Conservation (phyloP, 2,113 vertebrate genomes). For the Paradisaea rubra region DNA sequence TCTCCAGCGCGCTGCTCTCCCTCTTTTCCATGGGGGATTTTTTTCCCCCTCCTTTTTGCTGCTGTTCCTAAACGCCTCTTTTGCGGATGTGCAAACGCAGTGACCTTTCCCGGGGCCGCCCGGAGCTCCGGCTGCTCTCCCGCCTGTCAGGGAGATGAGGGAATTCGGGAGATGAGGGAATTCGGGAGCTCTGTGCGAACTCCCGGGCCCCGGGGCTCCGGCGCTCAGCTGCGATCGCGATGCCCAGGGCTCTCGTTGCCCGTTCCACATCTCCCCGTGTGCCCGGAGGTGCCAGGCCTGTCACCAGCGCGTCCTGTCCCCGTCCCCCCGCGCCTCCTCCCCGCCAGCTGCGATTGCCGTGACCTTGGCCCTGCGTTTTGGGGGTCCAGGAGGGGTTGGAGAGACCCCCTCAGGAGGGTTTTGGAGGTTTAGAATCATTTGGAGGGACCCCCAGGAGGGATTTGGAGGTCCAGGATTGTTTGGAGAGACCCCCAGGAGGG, state of each 20-base stretch:
- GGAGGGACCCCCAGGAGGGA: accelerated
- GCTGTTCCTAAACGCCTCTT: background rate
- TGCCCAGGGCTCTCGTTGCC: background rate
- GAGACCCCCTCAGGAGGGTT: no score
- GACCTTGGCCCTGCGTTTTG: background rate
- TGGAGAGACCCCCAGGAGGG: no score
- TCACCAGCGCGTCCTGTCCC: background rate
- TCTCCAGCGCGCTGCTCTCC: accelerated
- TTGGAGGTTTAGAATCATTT: accelerated
- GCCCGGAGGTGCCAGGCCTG: background rate
- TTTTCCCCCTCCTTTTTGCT: accelerated
- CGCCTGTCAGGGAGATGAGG: background rate
- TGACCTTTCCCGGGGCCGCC: background rate
- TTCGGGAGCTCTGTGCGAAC: background rate
- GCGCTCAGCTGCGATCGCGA: background rate
- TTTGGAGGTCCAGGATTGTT: accelerated
- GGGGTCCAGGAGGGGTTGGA: no score
- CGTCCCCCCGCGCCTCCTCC: background rate
- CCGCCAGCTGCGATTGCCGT: background rate
- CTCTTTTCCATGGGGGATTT: background rate
- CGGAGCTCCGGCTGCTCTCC: background rate
- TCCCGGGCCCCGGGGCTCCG: background rate
- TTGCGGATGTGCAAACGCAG: background rate
- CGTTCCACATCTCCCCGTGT: accelerated
- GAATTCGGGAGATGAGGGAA: background rate